A percentile compares a stretch with the other conserved stretches of the same genome.
These are phyloP conservation scores for Sylvia borin DNA, from an alignment of 2,797 vertebrate species.

Conservation along the genomic window DNA sequence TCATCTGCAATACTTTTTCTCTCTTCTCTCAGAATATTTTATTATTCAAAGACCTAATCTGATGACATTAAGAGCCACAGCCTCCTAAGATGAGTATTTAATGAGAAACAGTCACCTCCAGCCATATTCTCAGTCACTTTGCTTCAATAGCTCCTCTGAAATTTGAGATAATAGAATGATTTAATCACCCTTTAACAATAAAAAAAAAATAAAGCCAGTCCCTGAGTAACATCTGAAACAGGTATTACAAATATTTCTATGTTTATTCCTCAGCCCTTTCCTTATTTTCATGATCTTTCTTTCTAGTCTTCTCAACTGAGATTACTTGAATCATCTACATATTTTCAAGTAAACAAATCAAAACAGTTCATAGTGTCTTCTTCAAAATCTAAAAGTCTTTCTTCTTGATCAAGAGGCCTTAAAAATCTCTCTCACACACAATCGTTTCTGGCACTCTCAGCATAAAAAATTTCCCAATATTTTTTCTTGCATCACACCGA, in stretches of 20 bases:
- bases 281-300: background rate
- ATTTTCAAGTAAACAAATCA: background rate
- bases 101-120: background rate
- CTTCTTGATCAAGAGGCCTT: background rate
- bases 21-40: background rate
- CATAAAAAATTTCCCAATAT: background rate
- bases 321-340: background rate
- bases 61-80: background rate
- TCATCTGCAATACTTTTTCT: background rate
- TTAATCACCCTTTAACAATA: background rate
- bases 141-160: background rate
- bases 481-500: background rate
- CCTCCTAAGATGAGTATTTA: background rate
- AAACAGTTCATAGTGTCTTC: background rate
- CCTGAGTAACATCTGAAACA: background rate
- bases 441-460: background rate
- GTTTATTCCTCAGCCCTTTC: background rate
- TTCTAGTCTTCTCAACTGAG: background rate
- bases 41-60: background rate
- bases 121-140: background rate
- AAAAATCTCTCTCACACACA: background rate
- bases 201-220: background rate
- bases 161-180: background rate
- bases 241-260: background rate
- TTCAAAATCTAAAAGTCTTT: background rate